Evolutionary conservation across 2,113 vertebrate genomes (phyloP).

Genomic region (Stigmatopora argus): DNA sequence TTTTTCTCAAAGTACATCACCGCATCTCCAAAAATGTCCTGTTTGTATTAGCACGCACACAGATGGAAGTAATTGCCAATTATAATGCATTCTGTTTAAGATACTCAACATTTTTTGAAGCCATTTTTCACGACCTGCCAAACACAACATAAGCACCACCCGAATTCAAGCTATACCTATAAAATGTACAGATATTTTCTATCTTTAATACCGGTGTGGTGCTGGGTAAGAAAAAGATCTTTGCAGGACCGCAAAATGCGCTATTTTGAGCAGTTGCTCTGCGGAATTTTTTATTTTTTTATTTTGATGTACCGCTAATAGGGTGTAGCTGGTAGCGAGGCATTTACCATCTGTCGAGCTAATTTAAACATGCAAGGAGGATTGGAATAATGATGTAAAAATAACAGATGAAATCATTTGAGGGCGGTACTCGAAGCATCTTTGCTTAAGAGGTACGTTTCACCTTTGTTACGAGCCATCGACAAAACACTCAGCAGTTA

Average conservation of each 20-base stretch:
- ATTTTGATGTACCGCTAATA: background rate
- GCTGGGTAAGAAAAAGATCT: too few relatives aligned
- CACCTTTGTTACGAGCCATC: too few relatives aligned
- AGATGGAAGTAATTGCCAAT: background rate
- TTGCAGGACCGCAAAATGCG: background rate
- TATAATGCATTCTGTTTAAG: background rate
- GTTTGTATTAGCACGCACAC: background rate
- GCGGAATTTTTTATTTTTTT: background rate
- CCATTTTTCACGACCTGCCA: too few relatives aligned
- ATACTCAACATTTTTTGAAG: conserved; percentile 5
- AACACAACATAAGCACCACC: conserved; percentile 13
- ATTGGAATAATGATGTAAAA: background rate
- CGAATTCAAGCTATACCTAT: conserved; percentile 16
- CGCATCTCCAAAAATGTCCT: background rate
- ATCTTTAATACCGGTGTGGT: background rate
- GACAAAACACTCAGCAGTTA: too few relatives aligned
- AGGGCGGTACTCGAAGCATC: too few relatives aligned
- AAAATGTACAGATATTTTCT: background rate
- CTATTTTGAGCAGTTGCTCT: background rate
- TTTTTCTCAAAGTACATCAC: background rate
- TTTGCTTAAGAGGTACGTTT: too few relatives aligned
- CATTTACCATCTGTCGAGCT: background rate
- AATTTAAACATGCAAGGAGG: background rate
- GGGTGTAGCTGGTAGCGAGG: background rate
- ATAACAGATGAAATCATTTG: background rate